Conservation (phyloP, 1,140 invertebrate species). For the Galendromus occidentalis region DNA sequence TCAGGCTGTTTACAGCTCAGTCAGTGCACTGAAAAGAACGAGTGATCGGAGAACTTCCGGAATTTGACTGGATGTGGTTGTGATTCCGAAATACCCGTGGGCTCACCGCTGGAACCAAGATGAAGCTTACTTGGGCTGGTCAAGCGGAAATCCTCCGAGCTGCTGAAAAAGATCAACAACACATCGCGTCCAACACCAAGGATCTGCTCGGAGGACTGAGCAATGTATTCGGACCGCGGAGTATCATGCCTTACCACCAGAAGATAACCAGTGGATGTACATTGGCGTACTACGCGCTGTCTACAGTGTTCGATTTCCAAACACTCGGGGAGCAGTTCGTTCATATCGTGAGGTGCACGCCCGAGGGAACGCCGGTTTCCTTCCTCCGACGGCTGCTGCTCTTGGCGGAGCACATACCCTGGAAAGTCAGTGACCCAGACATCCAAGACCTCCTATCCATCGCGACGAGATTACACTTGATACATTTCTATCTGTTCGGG, state of each 20-base stretch:
- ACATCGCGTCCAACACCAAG: neutral
- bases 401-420: neutral
- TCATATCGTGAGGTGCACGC: neutral
- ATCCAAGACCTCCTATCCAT: neutral
- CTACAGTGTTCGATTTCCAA: neutral
- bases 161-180: neutral
- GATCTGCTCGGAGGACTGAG: neutral
- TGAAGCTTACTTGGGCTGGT: neutral
- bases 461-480: neutral
- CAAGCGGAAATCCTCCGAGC: neutral
- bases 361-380: neutral
- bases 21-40: too few species aligned
- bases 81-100: too few species aligned
- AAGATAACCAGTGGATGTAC: neutral
- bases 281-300: neutral
- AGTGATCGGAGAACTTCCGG: too few species aligned
- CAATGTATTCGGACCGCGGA: neutral
- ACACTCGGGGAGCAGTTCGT: neutral
- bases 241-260: neutral
- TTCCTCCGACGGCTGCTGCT: neutral
- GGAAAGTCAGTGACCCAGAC: neutral
- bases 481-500: slow-evolving; percentile 3
- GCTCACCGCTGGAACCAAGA: neutral
- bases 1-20: too few species aligned
- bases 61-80: too few species aligned